Base-by-base conservation (phyloP, 2,113 vertebrate genomes). In the Protomyctophum bolini region DNA sequence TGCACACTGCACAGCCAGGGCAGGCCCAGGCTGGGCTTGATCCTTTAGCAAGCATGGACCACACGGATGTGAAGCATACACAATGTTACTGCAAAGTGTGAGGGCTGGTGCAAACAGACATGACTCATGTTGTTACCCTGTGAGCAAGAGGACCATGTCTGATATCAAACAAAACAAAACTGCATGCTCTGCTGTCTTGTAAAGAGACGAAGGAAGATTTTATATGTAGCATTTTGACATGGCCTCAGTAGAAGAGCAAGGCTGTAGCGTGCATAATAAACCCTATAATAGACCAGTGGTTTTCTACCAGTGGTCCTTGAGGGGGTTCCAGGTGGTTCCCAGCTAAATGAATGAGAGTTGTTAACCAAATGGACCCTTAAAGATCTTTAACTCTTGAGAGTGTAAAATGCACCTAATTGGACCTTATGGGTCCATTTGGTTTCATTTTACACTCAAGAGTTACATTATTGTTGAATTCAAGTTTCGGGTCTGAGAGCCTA, bases 1-100 rank as follows among this genome's bases (percentile, higher is more conserved):
- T 48, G 76, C 85, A 85, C 82, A 72, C 81, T 48, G 76, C 85
- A 85, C 82, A 72, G 21, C 21, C 21, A 21, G 21, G 21, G 2
- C 21, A 21, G 88, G 77, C 75, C 83, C 75, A 76, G 74, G 64
- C 75, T 84, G 83, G 78, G 82, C 71, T 77, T 77, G 75, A 78
- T 84, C 66, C 83, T 81, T 77, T 79, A 77, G 75, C 62, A 50
- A 73, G 62, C 72, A 58, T 81, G 59, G 67, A 82, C 73, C 73
- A 75, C 79, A 80, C 62, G 68, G 41, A 64, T 72, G 49, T 54
- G 58, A 71, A 63, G 61, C 70, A 60, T 72, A 33, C 64, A 70
- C 52, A 63, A 3, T 28, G 45, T 55, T 60, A 73, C 56, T 49
- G 77, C 58, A 14, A 55, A 6, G 70, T 67, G 70, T 62, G 51